These are phyloP conservation scores for Apis cerana DNA, from an alignment of 1,140 invertebrate genomes.

Conservation along the genomic window DNA sequence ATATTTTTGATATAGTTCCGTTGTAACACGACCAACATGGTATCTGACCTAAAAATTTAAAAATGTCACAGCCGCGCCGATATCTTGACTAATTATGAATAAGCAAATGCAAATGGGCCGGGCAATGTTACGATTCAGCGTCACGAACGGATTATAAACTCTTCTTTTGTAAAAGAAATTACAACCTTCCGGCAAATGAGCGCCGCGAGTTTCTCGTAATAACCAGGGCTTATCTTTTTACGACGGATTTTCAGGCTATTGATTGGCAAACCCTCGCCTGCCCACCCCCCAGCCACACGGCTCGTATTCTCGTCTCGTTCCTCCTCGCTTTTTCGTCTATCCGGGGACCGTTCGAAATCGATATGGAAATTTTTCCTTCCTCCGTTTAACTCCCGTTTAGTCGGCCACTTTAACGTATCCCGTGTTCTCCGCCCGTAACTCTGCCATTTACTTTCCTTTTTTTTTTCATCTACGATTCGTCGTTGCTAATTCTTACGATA, in stretches of 20 bases:
- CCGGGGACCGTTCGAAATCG: slow-evolving; percentile 13
- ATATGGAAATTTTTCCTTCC: slow-evolving; percentile 1
- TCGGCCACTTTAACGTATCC: neutral
- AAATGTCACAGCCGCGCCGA: slow-evolving; percentile 45
- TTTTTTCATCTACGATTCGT: too few species aligned
- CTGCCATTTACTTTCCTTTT: too few species aligned
- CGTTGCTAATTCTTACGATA: too few species aligned
- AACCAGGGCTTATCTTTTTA: slow-evolving; percentile 40
- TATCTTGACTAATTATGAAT: slow-evolving; percentile 55
- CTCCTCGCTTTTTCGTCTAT: slow-evolving; percentile 1
- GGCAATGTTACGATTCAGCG: slow-evolving; percentile 43
- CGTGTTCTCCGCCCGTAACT: neutral
- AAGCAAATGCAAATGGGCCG: slow-evolving; percentile 49
- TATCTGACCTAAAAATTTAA: slow-evolving; percentile 47
- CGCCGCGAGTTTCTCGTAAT: slow-evolving; percentile 34
- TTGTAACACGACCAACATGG: neutral
- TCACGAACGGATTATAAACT: slow-evolving; percentile 52
- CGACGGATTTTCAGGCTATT: slow-evolving; percentile 32
- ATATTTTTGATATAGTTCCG: neutral
- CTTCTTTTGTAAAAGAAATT: slow-evolving; percentile 44
- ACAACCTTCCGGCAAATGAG: slow-evolving; percentile 38
- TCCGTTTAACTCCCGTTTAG: neutral
- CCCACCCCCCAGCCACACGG: too few species aligned
- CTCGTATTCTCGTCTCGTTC: neutral
- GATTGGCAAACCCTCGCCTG: slow-evolving; percentile 15